These are phyloP conservation scores for Bellardia pandia DNA, from an alignment of 2,888 invertebrate genomes.

Conservation along the genomic window DNA sequence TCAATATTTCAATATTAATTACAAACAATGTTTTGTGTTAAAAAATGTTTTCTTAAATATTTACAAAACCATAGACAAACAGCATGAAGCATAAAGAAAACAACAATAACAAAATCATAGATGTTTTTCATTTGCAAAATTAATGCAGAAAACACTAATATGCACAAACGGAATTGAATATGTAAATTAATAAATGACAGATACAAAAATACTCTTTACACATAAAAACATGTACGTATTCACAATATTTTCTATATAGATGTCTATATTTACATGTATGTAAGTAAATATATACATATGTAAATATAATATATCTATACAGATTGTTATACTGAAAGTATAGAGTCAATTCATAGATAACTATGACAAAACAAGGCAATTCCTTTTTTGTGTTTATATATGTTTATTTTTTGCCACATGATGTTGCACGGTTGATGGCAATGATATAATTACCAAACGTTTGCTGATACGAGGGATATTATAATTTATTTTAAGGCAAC, in stretches of 20 bases:
- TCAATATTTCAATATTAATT: not conserved
- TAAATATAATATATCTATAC: not conserved
- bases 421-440: slow-evolving; percentile 29
- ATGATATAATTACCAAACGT: slow-evolving; percentile 6
- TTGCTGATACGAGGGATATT: not conserved
- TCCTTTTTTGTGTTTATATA: not conserved
- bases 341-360: slow-evolving; percentile 21
- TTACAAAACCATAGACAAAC: not conserved
- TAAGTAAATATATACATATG: not conserved
- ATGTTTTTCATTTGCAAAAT: slow-evolving; percentile 20
- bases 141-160: slow-evolving; percentile 20
- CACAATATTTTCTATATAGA: too few relatives aligned
- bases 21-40: not conserved
- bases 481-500: too few relatives aligned
- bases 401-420: slow-evolving; percentile 18
- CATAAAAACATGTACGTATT: not conserved
- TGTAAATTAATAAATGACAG: slow-evolving; percentile 64
- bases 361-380: slow-evolving; percentile 13
- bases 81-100: not conserved
- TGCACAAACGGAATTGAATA: slow-evolving; percentile 45
- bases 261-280: not conserved
- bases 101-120: not conserved
- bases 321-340: too few relatives aligned
- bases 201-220: not conserved
- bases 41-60: not conserved